phyloP scores from a whole-genome alignment of 2,888 invertebrate species.

The Cantharis rufa region DNA sequence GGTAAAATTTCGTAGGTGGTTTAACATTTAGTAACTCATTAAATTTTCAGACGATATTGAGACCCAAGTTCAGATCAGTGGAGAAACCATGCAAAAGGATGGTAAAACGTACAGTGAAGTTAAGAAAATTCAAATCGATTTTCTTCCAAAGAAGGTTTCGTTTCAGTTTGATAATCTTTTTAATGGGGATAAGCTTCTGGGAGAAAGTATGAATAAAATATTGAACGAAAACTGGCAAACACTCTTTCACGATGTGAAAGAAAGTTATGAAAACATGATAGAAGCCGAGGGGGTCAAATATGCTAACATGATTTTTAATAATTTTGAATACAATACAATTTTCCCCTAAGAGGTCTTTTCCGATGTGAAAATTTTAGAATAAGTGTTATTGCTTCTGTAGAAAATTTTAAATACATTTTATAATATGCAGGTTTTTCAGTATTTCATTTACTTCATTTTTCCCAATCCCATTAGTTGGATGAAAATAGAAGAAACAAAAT shows the following conservation, averaged over 20 bases:
- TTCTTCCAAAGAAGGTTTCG: constrained; percentile 64
- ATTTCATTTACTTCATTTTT: too few species aligned
- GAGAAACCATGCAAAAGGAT: constrained; percentile 64
- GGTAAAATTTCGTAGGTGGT: constrained; percentile 44
- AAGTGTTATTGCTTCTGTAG: not conserved
- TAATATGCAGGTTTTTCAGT: not conserved
- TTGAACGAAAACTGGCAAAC: constrained; percentile 50
- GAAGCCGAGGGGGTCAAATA: not conserved
- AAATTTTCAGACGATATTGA: not conserved
- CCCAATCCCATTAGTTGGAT: too few species aligned
- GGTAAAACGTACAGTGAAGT: constrained; percentile 68
- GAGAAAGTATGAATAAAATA: constrained; percentile 50
- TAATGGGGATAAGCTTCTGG: constrained; percentile 47
- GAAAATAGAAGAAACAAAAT: too few species aligned
- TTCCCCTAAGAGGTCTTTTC: not conserved
- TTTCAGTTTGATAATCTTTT: constrained; percentile 70
- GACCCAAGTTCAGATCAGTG: constrained; percentile 47
- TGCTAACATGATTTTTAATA: not conserved
- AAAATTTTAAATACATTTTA: not conserved
- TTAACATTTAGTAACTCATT: not conserved
- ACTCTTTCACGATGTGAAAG: constrained; percentile 57
- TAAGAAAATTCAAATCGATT: constrained; percentile 65
- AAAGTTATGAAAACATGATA: constrained; percentile 67
- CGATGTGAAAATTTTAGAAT: not conserved
- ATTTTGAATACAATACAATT: not conserved